phyloP scores from a whole-genome alignment of 2,113 vertebrate genomes.

The Malurus melanocephalus region DNA sequence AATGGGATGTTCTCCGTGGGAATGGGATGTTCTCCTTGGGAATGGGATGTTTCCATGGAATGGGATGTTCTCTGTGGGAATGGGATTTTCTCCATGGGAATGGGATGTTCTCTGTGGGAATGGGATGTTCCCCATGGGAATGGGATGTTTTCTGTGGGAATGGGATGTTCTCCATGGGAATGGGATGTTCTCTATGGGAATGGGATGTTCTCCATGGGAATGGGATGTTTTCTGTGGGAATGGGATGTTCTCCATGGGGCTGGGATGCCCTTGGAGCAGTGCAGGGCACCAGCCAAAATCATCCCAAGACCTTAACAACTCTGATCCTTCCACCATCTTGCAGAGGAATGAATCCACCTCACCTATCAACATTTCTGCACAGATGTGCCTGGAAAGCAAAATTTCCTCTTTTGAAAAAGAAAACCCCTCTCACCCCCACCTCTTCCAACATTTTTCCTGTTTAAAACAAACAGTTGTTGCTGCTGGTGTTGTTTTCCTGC shows the following conservation, averaged over 20 bases:
- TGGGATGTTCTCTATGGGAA: no score
- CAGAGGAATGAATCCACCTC: rapidly evolving
- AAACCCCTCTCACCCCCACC: neutral
- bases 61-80: neutral
- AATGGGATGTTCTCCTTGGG: neutral
- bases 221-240: rapidly evolving
- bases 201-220: neutral
- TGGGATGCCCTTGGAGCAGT: rapidly evolving
- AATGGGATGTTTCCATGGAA: rapidly evolving
- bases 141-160: neutral
- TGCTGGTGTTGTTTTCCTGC: neutral
- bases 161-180: neutral
- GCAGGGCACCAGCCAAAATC: neutral
- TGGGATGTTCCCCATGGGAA: neutral
- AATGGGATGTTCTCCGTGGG: neutral
- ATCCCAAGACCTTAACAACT: neutral
- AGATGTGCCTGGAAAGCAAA: neutral
- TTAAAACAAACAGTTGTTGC: neutral
- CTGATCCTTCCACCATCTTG: neutral
- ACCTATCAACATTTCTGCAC: neutral
- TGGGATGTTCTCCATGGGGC: neutral
- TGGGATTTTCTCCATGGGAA: neutral
- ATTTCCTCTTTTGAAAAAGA: neutral
- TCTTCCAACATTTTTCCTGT: neutral
- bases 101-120: neutral